Conservation (phyloP, 2,113 vertebrate species). For the Cyanoderma ruficeps region DNA sequence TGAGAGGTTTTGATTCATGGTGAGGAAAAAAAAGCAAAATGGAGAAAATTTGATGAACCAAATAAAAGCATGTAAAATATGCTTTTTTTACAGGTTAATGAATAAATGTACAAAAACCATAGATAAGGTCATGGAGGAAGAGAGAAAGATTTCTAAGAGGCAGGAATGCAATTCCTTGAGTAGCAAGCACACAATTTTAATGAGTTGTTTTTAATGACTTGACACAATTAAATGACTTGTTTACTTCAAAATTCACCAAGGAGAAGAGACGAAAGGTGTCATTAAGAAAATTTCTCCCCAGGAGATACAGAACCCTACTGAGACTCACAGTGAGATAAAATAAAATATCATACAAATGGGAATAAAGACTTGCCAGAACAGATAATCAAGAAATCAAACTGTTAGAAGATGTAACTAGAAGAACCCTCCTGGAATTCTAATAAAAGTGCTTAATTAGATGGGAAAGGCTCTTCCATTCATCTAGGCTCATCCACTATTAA, state of each 20-base stretch:
- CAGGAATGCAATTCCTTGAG: neutral
- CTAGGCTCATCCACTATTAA: neutral
- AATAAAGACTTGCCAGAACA: constrained; percentile 37
- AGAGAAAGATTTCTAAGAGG: neutral
- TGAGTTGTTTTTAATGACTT: neutral
- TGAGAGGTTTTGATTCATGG: neutral
- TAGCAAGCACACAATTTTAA: neutral
- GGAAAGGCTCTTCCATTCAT: neutral
- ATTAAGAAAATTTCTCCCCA: constrained; percentile 49
- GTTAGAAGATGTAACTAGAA: neutral
- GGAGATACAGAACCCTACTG: neutral
- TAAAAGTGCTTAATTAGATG: constrained; percentile 8
- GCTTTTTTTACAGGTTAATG: neutral
- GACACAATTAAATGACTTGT: constrained; percentile 46
- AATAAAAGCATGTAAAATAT: neutral
- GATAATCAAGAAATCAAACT: constrained; percentile 21
- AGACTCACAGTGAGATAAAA: neutral
- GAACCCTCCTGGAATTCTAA: neutral
- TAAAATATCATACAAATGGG: constrained; percentile 5
- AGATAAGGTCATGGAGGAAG: neutral
- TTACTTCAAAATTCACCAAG: constrained; percentile 51
- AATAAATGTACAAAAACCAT: neutral
- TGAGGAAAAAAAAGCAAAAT: neutral
- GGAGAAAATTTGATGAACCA: neutral
- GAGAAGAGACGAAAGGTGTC: constrained; percentile 36